Evolutionary conservation across 1,140 invertebrate genomes (phyloP), one percentile per base, ranked within the genome.

Genomic region (Bradysia coprophila): DNA sequence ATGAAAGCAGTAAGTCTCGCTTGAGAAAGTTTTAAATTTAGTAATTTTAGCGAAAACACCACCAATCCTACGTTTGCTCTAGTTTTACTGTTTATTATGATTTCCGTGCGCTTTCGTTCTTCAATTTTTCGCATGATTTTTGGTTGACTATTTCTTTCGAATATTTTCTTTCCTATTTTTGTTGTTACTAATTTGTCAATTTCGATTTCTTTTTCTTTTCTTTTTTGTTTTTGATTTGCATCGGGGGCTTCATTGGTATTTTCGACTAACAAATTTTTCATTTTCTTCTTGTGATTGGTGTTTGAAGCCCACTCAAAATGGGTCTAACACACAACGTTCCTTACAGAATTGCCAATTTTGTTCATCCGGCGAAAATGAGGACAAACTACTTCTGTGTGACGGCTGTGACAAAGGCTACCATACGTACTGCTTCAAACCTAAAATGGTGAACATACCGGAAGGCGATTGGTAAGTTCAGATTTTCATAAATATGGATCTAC

Each of bases 371-470:
- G 90, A 96, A 63, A 91, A 95, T 54, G 93, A 97, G 66, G 92
- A 91, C 50, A 85, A 93, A 59, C 63, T 97, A 36, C 65, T 97
- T 43, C 67, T 97, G 2, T 97, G 93, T 67, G 93, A 97, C 67
- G 85, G 89, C 46, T 97, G 93, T 69, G 93, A 97, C 67, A 88
- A 89, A 63, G 93, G 92, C 38, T 96, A 95, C 62, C 93, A 96
- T 68, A 96, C 89, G 36, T 96, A 96, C 59, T 97, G 92, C 68
- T 96, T 97, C 69, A 91, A 90, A 67, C 92, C 92, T 48, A 82
- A 88, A 65, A 89, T 97, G 83, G 87, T 91, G 43, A 83, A 80
- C 53, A 94, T 86, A 66, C 92, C 92, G 31, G 90, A 95, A 54
- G 93, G 93, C 45, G 91, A 97, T 61, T 97, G 92, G 92, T 96